These are phyloP conservation scores for Antheraea yamamai DNA, from an alignment of 2,888 invertebrate genomes.

Conservation along the genomic window DNA sequence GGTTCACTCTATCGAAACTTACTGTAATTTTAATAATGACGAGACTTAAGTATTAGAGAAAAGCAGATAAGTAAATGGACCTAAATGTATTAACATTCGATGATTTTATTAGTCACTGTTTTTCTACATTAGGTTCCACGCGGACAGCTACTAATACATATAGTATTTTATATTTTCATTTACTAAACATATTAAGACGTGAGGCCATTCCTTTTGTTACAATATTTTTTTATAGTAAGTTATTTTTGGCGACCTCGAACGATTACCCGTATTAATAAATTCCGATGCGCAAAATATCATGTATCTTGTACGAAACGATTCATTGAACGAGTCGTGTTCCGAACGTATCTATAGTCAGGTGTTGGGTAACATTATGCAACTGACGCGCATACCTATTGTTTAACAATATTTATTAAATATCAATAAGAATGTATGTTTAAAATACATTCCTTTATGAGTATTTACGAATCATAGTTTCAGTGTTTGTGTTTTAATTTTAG, in stretches of 20 bases:
- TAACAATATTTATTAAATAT: neutral
- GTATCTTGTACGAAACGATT: neutral
- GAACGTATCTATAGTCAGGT: neutral
- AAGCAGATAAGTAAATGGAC: too few relatives aligned
- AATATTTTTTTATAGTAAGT: neutral
- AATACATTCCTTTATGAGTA: neutral
- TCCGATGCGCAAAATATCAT: neutral
- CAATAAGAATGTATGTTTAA: neutral
- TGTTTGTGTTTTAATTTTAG: too few relatives aligned
- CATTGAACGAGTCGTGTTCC: neutral
- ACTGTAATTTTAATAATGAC: too few relatives aligned
- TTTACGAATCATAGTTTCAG: too few relatives aligned
- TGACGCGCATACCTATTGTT: neutral
- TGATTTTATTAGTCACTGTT: too few relatives aligned
- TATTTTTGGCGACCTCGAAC: neutral
- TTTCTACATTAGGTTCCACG: too few relatives aligned
- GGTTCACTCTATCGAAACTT: too few relatives aligned
- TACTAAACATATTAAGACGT: neutral
- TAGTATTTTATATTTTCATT: neutral
- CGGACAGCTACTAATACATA: too few relatives aligned
- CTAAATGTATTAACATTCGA: too few relatives aligned
- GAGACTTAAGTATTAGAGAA: too few relatives aligned
- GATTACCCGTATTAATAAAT: neutral
- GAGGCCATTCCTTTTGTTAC: neutral
- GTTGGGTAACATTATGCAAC: neutral